Base-by-base conservation (phyloP, 2,797 vertebrate species). In the Danio kyathit region DNA sequence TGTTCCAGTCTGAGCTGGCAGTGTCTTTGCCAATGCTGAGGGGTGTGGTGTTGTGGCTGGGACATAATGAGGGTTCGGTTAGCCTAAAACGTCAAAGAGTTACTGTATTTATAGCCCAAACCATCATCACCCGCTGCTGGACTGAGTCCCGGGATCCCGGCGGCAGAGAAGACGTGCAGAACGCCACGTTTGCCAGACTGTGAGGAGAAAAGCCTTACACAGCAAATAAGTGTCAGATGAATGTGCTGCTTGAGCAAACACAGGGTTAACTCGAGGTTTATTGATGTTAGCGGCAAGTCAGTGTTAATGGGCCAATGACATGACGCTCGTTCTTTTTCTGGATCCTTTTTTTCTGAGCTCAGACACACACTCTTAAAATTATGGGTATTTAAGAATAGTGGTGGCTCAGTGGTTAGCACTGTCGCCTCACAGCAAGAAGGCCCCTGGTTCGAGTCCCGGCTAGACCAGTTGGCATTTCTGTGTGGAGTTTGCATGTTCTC, bases 71-170 rank as follows among this genome's bases (percentile, higher is more conserved):
- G 61, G 46, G 83, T 82, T 77, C 85, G 79, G 86, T 75, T 81
- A 29, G 74, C 78, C 83, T 80, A 82, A 80, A 70, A 76, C 74
- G 75, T 75, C 75, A 69, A 85, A 77, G 74, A 81, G 73, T 79
- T 48, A 81, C 69, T 75, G 78, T 87, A 87, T 88, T 87, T 87
- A 84, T 87, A 88, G 80, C 67, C 52, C n/a, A 70, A 80, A 65
- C 51, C 69, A 70, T 63, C 85, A 81, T 85, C 75, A 79, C 38
- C 70, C 70, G 64, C 71, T 67, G 71, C 41, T 83, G 75, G 80
- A 83, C 13, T 80, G 65, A 79, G 73, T 80, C 74, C 85, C 75
- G 66, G 74, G 83, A 85, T 78, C 51, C 57, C 21, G 66, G 59
- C 67, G 59, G 49, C 41, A 74, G 79, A 59, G 73, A 60, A 76